Base-by-base conservation (phyloP, 2,113 vertebrate species). In the Ptychochromis oligacanthus region DNA sequence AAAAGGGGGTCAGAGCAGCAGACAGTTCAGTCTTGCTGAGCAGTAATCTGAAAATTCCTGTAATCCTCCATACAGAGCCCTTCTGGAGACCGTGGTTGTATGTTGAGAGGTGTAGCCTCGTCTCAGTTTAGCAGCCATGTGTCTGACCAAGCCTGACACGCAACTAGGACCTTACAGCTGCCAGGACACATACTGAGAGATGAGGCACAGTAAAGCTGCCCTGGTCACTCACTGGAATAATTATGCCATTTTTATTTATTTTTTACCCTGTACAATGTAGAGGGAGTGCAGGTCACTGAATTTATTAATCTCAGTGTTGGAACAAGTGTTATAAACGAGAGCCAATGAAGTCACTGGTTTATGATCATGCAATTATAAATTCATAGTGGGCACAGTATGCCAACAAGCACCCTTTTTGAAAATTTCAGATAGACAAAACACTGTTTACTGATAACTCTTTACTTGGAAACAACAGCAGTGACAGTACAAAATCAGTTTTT, bases 21-120 rank as follows among this genome's bases (percentile, higher is more conserved):
- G 93, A 94, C 93, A 89, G 93, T 92, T 85, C 79, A 77, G 92
- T 89, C 91, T 93, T 89, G 84, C 88, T 92, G 87, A 83, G 91
- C 92, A 86, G 91, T 95, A 95, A 95, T 94, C 94, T 94, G 88
- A 93, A 95, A 94, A 95, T 92, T 87, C 92, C 91, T 88, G 91
- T 95, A 95, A 95, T 95, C 94, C 93, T 85, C 85, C 78, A 89
- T 67, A 87, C 85, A 91, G 75, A 85, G 82, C 84, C 92, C 91
- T 92, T 90, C 80, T 91, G 90, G 90, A 92, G 79, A 72, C 77
- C 7, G 83, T n/a, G 61, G 88, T 75, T 83, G 84, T 78, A 77
- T 58, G 67, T 75, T 18, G 82, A 92, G 84, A 91, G 89, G 91
- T 90, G 91, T 82, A 88, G 88, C 83, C 90, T 82, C 43, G 60